Base-by-base conservation (phyloP, 2,888 invertebrate genomes). In the Hoplodrina ambigua region DNA sequence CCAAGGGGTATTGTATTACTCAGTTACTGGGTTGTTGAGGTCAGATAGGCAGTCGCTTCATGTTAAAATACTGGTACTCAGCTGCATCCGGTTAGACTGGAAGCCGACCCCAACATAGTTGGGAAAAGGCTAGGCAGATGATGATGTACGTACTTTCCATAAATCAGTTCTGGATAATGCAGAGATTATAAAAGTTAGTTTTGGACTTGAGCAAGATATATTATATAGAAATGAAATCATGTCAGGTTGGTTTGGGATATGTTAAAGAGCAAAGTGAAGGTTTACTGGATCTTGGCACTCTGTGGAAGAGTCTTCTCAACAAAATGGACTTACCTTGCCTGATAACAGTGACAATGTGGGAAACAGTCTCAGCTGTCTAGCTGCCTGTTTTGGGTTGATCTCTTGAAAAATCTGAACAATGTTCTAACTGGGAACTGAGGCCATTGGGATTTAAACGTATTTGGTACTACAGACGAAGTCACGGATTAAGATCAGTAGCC, bases 391-490 rank as follows among this genome's bases (percentile, higher is more conserved):
- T 87, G 98, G 98, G 8, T 94, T 96, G n/a, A 66, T 97, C 97
- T 56, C 92, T 99, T 54, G 97, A 98, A 91, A 99, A 99, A 92
- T 97, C 97, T n/a, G 98, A 99, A 93, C 98, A 98, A 88, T 98
- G 98, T 93, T 98, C 98, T 0, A 98, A 99, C 91, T 99, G 99
- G 99, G 98, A 98, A 87, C 96, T 97, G 82, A 96, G 99, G 81
- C 99, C 99, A 13, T 89, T 99, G 63, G 94, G 98, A 59, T n/a
- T n/a, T n/a, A n/a, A n/a, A n/a, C n/a, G n/a, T n/a, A n/a, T n/a
- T n/a, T n/a, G n/a, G n/a, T n/a, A n/a, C n/a, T n/a, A n/a, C n/a
- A n/a, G 25, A 25, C 25, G 2, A 25, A 25, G 25, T 25, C 25
- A 2, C 25, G 25, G 25, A 25, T 25, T 25, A 25, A 25, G 2